phyloP scores from a whole-genome alignment of 2,888 invertebrate species.

The Rhingia rostrata region DNA sequence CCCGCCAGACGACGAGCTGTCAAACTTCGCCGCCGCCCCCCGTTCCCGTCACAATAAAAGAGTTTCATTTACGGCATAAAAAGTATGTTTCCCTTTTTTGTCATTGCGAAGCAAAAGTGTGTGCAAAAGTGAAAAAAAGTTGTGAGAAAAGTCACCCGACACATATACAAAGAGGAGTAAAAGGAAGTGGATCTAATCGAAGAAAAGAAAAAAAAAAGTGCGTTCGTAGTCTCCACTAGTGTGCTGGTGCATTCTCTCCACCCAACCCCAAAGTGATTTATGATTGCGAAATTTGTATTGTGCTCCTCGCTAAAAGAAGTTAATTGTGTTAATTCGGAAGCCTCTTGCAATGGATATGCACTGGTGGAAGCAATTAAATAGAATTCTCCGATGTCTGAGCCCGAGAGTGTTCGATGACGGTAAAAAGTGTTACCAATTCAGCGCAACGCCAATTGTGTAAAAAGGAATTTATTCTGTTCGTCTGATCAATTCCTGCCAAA shows the following conservation, averaged over 20 bases:
- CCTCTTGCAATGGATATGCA: constrained; percentile 71
- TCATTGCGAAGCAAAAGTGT: constrained; percentile 23
- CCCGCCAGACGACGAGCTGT: constrained; percentile 67
- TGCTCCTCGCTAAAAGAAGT: constrained; percentile 22
- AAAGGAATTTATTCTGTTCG: constrained; percentile 41
- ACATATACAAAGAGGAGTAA: not conserved
- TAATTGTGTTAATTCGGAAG: constrained; percentile 7
- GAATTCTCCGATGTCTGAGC: constrained; percentile 42
- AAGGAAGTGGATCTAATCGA: constrained; percentile 3
- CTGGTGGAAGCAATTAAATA: constrained; percentile 56
- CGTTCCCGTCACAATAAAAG: constrained; percentile 2
- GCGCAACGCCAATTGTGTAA: constrained; percentile 60
- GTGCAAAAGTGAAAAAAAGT: constrained; percentile 18
- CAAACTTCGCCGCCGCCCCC: constrained; percentile 50
- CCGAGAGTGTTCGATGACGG: constrained; percentile 52
- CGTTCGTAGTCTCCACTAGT: constrained; percentile 12
- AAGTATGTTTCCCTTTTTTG: constrained; percentile 7
- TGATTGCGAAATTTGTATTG: constrained; percentile 24
- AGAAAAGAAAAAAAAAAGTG: constrained; percentile 5
- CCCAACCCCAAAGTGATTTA: constrained; percentile 40
- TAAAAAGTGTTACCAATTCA: constrained; percentile 65
- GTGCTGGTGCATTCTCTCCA: not conserved
- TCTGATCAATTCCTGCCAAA: constrained; percentile 55
- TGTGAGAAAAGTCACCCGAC: not conserved
- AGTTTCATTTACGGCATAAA: constrained; percentile 6